phyloP scores from a whole-genome alignment of 2,888 invertebrate species.

The Orthonychiurus folsomi region DNA sequence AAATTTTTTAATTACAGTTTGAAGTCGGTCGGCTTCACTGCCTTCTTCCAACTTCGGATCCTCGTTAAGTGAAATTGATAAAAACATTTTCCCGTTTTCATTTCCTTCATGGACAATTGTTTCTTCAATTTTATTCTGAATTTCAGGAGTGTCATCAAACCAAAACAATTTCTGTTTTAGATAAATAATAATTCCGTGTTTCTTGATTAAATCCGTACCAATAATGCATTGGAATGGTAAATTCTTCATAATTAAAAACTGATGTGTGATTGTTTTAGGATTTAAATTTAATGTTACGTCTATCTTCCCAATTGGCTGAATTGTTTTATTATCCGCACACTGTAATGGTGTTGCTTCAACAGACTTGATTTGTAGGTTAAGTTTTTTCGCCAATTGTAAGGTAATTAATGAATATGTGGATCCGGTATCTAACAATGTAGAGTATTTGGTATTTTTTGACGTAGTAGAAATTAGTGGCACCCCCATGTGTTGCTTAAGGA shows the following conservation, averaged over 20 bases:
- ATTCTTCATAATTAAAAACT: not conserved
- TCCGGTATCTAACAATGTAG: not conserved
- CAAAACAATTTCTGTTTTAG: not conserved
- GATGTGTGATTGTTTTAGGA: too few relatives aligned
- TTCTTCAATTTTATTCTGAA: not conserved
- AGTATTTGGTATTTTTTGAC: not conserved
- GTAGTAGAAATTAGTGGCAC: not conserved
- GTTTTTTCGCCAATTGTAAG: not conserved
- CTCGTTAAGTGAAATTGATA: not conserved
- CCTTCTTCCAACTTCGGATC: not conserved
- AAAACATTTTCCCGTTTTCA: not conserved
- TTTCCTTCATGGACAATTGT: not conserved
- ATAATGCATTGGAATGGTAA: slow-evolving; percentile 3
- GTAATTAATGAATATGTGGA: not conserved
- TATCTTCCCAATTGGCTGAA: not conserved
- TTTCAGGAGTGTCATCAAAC: not conserved
- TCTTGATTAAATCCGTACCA: not conserved
- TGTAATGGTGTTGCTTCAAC: not conserved
- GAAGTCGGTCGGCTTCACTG: not conserved
- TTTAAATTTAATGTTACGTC: not conserved
- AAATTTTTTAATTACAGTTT: slow-evolving; percentile 2
- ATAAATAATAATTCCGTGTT: not conserved
- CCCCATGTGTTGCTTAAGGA: not conserved
- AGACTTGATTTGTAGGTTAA: not conserved
- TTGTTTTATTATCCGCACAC: not conserved